A percentile compares a stretch with the other conserved stretches of the same genome.
Conservation (phyloP, 2,113 vertebrate genomes). For the Pleuronectes platessa region DNA sequence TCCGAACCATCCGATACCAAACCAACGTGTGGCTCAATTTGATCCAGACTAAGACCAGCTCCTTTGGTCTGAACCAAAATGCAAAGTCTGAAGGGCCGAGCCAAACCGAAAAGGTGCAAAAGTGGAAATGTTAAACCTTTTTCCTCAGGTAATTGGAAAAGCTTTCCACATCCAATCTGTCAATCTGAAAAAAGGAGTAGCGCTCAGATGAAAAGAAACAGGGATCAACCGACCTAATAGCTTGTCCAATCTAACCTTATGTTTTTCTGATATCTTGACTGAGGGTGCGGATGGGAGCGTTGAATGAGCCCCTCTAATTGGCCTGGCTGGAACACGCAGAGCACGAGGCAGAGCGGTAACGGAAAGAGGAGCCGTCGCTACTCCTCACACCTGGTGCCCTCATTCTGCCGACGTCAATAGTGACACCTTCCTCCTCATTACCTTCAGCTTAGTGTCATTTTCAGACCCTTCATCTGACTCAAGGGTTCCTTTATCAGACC, state of each 20-base stretch:
- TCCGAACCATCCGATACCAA: no score
- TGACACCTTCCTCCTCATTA: constrained; percentile 77
- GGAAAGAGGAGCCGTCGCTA: constrained; percentile 49
- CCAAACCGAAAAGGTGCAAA: background rate
- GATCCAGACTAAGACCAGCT: no score
- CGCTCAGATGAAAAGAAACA: constrained; percentile 68
- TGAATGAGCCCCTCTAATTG: constrained; percentile 69
- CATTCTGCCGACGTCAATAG: constrained; percentile 46
- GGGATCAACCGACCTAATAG: constrained; percentile 77
- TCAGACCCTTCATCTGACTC: constrained; percentile 52
- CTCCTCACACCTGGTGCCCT: constrained; percentile 46
- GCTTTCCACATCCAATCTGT: constrained; percentile 58
- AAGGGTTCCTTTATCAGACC: constrained; percentile 18
- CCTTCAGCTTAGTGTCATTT: constrained; percentile 59
- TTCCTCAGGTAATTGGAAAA: constrained; percentile 57
- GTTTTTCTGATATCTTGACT: constrained; percentile 69
- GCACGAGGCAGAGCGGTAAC: constrained; percentile 53
- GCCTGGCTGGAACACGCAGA: constrained; percentile 42
- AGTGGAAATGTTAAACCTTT: constrained; percentile 24
- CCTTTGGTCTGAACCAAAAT: no score
- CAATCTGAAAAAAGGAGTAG: constrained; percentile 59
- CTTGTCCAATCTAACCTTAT: constrained; percentile 73
- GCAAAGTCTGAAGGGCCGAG: background rate
- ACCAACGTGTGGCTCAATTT: no score
- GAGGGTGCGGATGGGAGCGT: constrained; percentile 16